Evolutionary conservation across 2,888 invertebrate species (phyloP).

Genomic region (Leptopilina myrica): DNA sequence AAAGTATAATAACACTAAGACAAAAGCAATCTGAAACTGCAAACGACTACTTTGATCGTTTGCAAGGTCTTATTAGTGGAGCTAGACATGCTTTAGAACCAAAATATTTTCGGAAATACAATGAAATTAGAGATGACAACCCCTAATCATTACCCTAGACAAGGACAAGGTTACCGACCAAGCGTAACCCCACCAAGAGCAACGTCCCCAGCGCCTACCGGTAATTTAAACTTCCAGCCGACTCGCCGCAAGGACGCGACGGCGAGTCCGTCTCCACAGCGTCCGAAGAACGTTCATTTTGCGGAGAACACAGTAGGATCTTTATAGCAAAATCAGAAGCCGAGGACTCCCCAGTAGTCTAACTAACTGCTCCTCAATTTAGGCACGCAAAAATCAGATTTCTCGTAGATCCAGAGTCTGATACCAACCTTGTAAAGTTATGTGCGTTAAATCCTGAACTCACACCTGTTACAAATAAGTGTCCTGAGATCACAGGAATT

Average conservation of each 20-base stretch:
- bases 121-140: too few relatives aligned
- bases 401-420: neutral
- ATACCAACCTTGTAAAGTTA: neutral
- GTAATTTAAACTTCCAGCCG: neutral
- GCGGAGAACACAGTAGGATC: neutral
- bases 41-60: too few relatives aligned
- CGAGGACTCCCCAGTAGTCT: neutral
- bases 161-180: too few relatives aligned
- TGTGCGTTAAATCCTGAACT: neutral
- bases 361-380: neutral
- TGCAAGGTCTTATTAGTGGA: too few relatives aligned
- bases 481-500: neutral
- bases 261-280: neutral
- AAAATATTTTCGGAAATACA: too few relatives aligned
- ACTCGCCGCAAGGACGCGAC: neutral
- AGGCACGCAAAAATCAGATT: neutral
- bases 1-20: too few relatives aligned
- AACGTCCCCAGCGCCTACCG: neutral
- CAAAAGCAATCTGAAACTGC: too few relatives aligned
- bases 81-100: too few relatives aligned
- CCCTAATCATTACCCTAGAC: too few relatives aligned
- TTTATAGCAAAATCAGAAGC: neutral
- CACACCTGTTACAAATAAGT: neutral
- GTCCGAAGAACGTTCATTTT: neutral
- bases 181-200: too few relatives aligned